Evolutionary conservation across 2,888 invertebrate genomes (phyloP).

Genomic region (Calephelis perditalis): DNA sequence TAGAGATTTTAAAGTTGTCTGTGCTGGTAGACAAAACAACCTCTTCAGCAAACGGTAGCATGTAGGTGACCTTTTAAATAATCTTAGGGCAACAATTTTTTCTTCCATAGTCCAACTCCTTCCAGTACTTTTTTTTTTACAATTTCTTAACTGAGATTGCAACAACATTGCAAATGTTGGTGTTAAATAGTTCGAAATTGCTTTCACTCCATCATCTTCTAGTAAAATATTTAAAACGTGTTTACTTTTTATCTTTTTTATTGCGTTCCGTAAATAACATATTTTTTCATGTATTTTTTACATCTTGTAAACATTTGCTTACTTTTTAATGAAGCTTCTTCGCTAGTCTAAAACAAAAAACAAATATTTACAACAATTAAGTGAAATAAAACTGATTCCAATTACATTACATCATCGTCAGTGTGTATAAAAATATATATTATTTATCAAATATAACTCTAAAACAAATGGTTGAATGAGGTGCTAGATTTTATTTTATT

Average conservation of each 20-base stretch:
- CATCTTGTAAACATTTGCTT: slow-evolving; percentile 1
- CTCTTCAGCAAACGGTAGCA: slow-evolving; percentile 6
- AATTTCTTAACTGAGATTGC: not conserved
- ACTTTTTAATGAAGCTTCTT: too few species aligned
- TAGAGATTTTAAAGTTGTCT: not conserved
- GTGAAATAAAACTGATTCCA: too few species aligned
- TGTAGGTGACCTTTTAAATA: slow-evolving; percentile 6
- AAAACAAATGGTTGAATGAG: too few species aligned
- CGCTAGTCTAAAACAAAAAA: too few species aligned
- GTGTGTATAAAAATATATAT: too few species aligned
- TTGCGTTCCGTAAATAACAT: slow-evolving; percentile 1
- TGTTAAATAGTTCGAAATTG: not conserved
- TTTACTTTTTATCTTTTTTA: slow-evolving; percentile 4
- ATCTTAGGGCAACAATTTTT: slow-evolving; percentile 5
- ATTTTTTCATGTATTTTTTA: slow-evolving; percentile 10
- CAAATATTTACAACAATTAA: too few species aligned
- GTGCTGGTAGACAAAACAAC: slow-evolving; percentile 5
- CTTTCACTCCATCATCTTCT: not conserved
- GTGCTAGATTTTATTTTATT: too few species aligned
- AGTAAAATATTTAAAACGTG: not conserved
- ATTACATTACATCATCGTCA: too few species aligned
- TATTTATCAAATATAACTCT: too few species aligned
- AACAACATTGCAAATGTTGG: slow-evolving; percentile 8
- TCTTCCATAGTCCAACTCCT: slow-evolving; percentile 7
- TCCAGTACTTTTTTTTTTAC: slow-evolving; percentile 1